A percentile compares a stretch with the other conserved stretches of the same genome.
Evolutionary conservation across 2,888 invertebrate species (phyloP).

Genomic region (Phymatocera aterrima): DNA sequence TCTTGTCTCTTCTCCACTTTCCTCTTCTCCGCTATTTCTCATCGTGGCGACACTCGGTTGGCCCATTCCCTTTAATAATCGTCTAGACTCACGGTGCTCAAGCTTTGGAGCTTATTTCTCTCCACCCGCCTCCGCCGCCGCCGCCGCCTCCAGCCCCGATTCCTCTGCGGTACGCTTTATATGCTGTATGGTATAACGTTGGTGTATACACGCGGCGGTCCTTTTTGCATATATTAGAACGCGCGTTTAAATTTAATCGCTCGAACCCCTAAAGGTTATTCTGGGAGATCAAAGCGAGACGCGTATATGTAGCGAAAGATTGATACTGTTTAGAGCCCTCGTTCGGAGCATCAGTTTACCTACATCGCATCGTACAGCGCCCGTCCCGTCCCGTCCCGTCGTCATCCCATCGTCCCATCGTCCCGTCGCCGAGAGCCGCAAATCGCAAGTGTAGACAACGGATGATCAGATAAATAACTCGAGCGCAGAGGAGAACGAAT

Average conservation of each 20-base stretch:
- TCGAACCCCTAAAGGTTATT: conserved; percentile 62
- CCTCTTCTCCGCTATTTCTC: not conserved
- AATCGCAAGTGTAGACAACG: conserved; percentile 51
- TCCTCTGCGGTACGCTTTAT: not conserved
- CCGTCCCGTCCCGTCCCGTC: not conserved
- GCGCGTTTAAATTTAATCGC: conserved; percentile 59
- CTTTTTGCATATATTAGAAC: conserved; percentile 44
- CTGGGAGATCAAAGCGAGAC: conserved; percentile 67
- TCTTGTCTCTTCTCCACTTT: not conserved
- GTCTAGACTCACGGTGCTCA: conserved; percentile 54
- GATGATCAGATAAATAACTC: conserved; percentile 54
- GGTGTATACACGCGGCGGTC: not conserved
- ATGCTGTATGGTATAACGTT: not conserved
- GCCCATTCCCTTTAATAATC: conserved; percentile 57
- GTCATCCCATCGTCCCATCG: too few species aligned
- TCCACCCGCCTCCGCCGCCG: too few species aligned
- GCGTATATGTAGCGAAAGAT: conserved; percentile 56
- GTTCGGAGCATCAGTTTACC: conserved; percentile 1
- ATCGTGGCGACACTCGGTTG: not conserved
- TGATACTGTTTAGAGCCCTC: conserved; percentile 61
- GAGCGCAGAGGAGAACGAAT: conserved; percentile 39
- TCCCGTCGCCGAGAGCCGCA: too few species aligned
- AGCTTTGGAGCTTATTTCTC: not conserved
- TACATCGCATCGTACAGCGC: not conserved
- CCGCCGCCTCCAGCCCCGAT: too few species aligned